Percentiles rank a stretch among this genome's conserved stretches.
phyloP scores from a whole-genome alignment of 2,113 vertebrate species.

The Tragelaphus strepsiceros region DNA sequence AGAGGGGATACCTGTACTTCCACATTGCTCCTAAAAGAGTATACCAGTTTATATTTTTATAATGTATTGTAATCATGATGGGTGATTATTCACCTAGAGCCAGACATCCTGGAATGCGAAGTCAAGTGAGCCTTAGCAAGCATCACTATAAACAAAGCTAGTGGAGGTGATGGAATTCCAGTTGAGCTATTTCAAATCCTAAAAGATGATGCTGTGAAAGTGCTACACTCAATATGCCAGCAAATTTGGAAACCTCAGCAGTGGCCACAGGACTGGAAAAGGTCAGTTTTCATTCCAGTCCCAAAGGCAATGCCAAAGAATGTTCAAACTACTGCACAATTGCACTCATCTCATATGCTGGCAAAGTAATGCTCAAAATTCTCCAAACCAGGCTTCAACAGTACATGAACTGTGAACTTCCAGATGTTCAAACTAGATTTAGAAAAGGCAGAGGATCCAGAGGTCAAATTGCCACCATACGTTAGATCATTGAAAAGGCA shows the following conservation, averaged over 20 bases:
- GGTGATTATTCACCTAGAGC: neutral
- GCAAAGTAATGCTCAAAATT: neutral
- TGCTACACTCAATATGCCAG: neutral
- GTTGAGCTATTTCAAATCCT: neutral
- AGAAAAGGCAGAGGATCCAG: neutral
- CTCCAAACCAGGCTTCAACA: neutral
- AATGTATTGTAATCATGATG: neutral
- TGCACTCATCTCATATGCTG: neutral
- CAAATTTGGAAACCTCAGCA: neutral
- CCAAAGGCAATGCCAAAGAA: neutral
- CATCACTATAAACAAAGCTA: neutral
- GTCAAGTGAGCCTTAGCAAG: neutral
- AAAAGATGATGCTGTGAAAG: neutral
- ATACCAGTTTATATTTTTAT: neutral
- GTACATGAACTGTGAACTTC: neutral
- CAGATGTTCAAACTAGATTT: neutral
- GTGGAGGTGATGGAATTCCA: neutral
- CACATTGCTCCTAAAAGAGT: neutral
- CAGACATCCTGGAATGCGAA: neutral
- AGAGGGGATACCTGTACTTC: neutral
- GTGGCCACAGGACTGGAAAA: neutral
- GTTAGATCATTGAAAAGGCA: rapidly evolving
- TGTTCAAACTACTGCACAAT: neutral
- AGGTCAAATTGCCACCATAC: neutral
- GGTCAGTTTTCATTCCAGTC: neutral